Evolutionary conservation across 2,797 vertebrate species (phyloP), one percentile per base, ranked within the genome.

Genomic region (Poecilia wingei): DNA sequence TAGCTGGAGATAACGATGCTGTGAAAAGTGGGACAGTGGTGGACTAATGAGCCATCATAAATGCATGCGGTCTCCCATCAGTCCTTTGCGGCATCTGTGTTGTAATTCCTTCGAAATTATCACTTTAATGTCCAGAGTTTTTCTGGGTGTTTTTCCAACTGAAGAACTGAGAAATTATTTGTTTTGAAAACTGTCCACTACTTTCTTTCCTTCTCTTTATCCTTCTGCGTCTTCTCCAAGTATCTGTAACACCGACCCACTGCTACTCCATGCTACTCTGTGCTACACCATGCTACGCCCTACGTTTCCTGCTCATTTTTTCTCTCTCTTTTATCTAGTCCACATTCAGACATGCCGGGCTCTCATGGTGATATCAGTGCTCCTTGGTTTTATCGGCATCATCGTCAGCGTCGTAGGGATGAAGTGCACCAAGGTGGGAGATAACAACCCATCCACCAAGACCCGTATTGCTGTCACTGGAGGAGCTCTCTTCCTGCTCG

Each of bases 401-500:
- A 95, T 99, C 1, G 94, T 99, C 89, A 99, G 98, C 0, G 97
- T 99, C 31, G 93, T 99, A 79, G 98, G 98, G 82, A 99, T 99
- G 98, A 98, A 99, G 85, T 99, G 98, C 91, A 99, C 98, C 1
- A 98, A 97, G 79, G 97, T 99, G 0, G 98, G 97, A 1, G 98
- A 99, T 79, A 97, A 97, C 83, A 98, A 98, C 91, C 98, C 98
- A 0, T 68, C 93, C 2, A 96, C 96, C 82, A 99, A 99, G 92
- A 94, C 95, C 89, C 97, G 97, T 80, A 96, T 98, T 0, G 98
- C 98, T 20, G 95, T 98, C 80, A 95, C 96, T 0, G 98, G 98
- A 53, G 98, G 98, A 0, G 89, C 93, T 46, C 96, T 99, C 78
- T 99, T 99, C 79, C 22, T 99, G 78, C 94, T 99, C 4, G 97